Base-by-base conservation (phyloP, 2,113 vertebrate genomes). In the Semnornis frantzii region DNA sequence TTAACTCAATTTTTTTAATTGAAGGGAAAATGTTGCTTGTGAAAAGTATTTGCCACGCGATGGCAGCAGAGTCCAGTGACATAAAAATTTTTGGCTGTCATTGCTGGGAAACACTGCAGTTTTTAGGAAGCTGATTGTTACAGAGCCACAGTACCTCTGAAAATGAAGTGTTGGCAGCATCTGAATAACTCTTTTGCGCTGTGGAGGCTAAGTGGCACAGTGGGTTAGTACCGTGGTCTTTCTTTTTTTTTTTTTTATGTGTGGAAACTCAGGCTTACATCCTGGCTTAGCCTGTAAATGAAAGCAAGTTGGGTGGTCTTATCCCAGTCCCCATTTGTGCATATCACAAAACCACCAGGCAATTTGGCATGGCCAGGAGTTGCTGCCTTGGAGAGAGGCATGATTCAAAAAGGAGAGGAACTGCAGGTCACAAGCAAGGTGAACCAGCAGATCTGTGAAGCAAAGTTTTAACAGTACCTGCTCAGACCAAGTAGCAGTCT, bases 241-340 rank as follows among this genome's bases (percentile, higher is more conserved):
- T 96, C 97, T 96, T 50, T 50, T 78, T 97, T 96, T 97, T 96
- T 98, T 96, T 77, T 97, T 96, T 97, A 95, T 89, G 92, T 94
- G 66, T 90, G 60, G 48, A 93, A 89, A 73, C 89, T 68, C 21
- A 2, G 80, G 60, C 84, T 90, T 83, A 78, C 80, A 95, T 95
- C 89, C 92, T 87, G 94, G 89, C n/a, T 92, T 83, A 90, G 84
- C 65, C 60, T 31, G 64, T 44, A 92, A 97, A 95, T 85, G 95
- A 90, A 93, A 96, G 94, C 96, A 80, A 97, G 78, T 83, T 97
- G 97, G 96, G 98, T 98, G 97, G 98, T 97, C 97, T 95, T 78
- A 55, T 95, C 82, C 34, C 75, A 91, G 89, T 83, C 79, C 91
- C 65, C 62, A 55, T 97, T 97, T 94, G 94, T 93, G 85, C 71